Conservation (phyloP, 2,888 invertebrate genomes). For the Sinodicranocentrus sp. region DNA sequence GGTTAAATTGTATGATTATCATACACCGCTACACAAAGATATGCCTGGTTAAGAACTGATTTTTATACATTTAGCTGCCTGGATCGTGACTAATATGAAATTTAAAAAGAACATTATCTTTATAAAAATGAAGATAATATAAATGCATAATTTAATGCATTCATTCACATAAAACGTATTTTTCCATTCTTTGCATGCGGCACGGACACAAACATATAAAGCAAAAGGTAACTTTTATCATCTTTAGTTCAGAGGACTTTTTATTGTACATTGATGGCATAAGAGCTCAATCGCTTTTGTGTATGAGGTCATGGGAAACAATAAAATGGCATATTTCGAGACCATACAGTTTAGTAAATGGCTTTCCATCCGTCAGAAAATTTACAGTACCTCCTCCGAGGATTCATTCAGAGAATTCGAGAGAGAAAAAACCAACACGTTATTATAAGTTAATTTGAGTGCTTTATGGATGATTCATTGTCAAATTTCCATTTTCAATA, state of each 20-base stretch:
- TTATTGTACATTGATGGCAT: no score
- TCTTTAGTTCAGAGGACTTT: no score
- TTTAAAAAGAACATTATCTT: conserved; percentile 2
- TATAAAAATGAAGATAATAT: no score
- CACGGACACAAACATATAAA: no score
- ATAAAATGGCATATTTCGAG: conserved; percentile 24
- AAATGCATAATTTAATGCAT: no score
- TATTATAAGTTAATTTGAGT: conserved; percentile 49
- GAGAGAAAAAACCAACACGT: conserved; percentile 42
- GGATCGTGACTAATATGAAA: conserved; percentile 58
- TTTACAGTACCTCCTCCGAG: conserved; percentile 60
- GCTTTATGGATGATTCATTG: conserved; percentile 53
- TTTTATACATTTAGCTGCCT: conserved; percentile 29
- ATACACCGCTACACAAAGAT: conserved; percentile 36
- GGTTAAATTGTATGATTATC: conserved; percentile 55
- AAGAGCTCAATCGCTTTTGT: conserved; percentile 15
- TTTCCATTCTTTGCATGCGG: no score
- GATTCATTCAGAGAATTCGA: conserved; percentile 40
- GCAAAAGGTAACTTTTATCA: no score
- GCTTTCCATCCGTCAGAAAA: conserved; percentile 43
- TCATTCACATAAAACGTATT: background rate
- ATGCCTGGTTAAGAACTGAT: background rate
- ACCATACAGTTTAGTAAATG: conserved; percentile 19
- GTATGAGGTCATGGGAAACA: conserved; percentile 62
- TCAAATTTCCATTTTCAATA: conserved; percentile 51